phyloP scores from a whole-genome alignment of 2,797 vertebrate genomes.

The Eidolon dupreanum region DNA sequence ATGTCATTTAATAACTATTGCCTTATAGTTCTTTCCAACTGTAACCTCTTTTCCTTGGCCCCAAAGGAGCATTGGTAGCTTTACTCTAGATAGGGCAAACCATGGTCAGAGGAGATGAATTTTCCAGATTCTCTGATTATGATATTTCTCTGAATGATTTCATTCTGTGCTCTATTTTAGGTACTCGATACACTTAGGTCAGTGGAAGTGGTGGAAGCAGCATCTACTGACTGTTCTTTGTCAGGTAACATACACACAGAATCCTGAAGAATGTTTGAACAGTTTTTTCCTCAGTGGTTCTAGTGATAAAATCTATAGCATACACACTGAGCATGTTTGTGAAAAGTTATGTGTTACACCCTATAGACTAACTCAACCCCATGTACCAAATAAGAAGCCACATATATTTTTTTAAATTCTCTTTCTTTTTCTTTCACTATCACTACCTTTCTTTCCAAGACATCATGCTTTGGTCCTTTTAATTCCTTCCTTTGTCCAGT shows the following conservation, averaged over 20 bases:
- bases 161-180: not conserved
- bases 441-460: not conserved
- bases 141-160: not conserved
- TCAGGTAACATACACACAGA: not conserved
- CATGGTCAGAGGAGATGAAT: not conserved
- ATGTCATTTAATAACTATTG: not conserved
- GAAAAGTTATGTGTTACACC: not conserved
- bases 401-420: not conserved
- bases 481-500: not conserved
- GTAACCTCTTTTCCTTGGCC: not conserved
- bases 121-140: not conserved
- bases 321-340: not conserved
- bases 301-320: not conserved
- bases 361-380: not conserved
- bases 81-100: not conserved
- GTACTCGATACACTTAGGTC: not conserved
- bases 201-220: not conserved
- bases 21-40: not conserved
- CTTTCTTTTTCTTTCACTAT: not conserved
- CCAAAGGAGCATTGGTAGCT: not conserved
- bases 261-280: not conserved
- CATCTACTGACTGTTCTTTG: not conserved
- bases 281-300: not conserved
- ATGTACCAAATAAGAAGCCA: not conserved
- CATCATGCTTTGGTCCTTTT: not conserved